phyloP scores from a whole-genome alignment of 2,888 invertebrate genomes.

The Drosophila barbarae region DNA sequence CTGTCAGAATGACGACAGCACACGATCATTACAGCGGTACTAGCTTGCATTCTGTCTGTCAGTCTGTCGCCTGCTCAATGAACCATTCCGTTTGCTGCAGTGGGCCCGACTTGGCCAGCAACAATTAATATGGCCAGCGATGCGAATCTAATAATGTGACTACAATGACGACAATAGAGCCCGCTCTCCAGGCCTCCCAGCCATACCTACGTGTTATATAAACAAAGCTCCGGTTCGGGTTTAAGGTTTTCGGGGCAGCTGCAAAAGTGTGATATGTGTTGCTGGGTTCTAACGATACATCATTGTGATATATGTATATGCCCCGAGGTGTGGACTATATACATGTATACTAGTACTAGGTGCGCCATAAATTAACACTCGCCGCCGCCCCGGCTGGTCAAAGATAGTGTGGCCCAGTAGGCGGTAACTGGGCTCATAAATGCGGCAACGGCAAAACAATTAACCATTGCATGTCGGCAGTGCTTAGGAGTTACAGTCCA shows the following conservation, averaged over 20 bases:
- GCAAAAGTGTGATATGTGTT: slow-evolving; percentile 55
- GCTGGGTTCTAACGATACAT: slow-evolving; percentile 50
- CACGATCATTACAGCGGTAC: slow-evolving; percentile 51
- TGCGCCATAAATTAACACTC: slow-evolving; percentile 64
- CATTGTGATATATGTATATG: slow-evolving; percentile 53
- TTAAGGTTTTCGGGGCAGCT: slow-evolving; percentile 45
- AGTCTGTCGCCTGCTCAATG: slow-evolving; percentile 38
- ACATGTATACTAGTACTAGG: slow-evolving; percentile 26
- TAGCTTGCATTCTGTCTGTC: slow-evolving; percentile 33
- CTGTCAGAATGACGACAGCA: slow-evolving; percentile 18
- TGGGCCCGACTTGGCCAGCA: slow-evolving; percentile 39
- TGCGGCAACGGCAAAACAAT: slow-evolving; percentile 64
- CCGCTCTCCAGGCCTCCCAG: slow-evolving; percentile 26
- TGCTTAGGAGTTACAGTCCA: slow-evolving; percentile 21
- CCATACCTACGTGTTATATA: slow-evolving; percentile 22
- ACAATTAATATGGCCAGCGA: slow-evolving; percentile 71
- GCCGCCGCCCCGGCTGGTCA: slow-evolving; percentile 13
- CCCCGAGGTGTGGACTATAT: slow-evolving; percentile 29
- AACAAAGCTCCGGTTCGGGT: slow-evolving; percentile 48
- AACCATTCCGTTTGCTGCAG: slow-evolving; percentile 35
- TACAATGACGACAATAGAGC: slow-evolving; percentile 65
- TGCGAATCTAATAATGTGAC: slow-evolving; percentile 71
- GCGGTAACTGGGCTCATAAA: slow-evolving; percentile 59
- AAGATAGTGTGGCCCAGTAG: slow-evolving; percentile 48
- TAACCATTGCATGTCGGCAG: slow-evolving; percentile 52